Evolutionary conservation across 2,113 vertebrate genomes (phyloP).

Genomic region (Pterophyllum scalare): DNA sequence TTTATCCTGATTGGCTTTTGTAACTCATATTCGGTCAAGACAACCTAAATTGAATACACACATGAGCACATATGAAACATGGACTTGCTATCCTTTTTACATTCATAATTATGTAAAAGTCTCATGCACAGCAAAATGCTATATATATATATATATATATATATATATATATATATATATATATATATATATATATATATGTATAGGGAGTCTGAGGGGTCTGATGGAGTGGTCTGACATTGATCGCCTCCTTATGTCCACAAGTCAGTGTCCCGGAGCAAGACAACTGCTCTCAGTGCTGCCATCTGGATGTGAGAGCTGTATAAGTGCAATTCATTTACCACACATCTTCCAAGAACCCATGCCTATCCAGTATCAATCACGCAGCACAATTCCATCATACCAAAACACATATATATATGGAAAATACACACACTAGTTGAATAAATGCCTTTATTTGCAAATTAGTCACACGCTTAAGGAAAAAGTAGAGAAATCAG

Average conservation of each 20-base stretch:
- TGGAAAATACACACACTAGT: neutral
- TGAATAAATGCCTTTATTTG: neutral
- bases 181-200: too few relatives aligned
- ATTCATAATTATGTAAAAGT: neutral
- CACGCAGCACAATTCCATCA: neutral
- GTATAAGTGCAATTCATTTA: neutral
- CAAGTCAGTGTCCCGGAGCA: neutral
- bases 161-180: too few relatives aligned
- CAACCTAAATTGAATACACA: neutral
- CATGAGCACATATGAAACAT: neutral
- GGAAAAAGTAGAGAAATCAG: neutral
- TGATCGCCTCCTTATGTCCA: neutral
- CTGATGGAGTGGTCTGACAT: neutral
- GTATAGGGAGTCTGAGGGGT: neutral
- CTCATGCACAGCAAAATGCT: neutral
- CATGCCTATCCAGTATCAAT: neutral
- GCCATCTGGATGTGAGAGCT: conserved; percentile 48
- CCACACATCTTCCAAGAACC: neutral
- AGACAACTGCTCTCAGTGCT: conserved; percentile 19
- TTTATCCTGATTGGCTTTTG: neutral
- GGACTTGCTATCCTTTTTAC: neutral
- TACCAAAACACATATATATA: neutral
- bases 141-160: neutral
- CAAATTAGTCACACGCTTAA: neutral
- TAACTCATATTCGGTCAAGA: neutral